Conservation (phyloP, 1,140 invertebrate genomes). For the Nephotettix cincticeps region DNA sequence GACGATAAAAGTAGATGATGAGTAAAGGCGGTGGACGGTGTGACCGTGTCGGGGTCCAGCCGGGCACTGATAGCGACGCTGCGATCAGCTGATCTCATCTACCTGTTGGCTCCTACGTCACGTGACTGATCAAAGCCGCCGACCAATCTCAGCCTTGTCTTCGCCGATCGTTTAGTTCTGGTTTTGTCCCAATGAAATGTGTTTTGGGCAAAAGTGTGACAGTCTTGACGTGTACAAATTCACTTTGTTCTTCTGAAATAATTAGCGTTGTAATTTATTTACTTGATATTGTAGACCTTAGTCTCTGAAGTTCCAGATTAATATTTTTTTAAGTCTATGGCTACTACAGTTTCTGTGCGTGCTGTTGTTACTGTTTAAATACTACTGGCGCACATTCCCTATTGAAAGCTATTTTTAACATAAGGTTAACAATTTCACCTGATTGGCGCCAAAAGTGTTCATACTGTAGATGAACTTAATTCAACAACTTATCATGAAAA, state of each 20-base stretch:
- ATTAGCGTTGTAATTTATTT: too few species aligned
- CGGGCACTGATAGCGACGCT: background rate
- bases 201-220: background rate
- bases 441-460: too few species aligned
- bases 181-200: constrained; percentile 1
- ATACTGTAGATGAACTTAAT: too few species aligned
- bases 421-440: too few species aligned
- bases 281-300: too few species aligned
- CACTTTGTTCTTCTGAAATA: background rate
- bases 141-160: background rate
- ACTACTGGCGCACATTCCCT: too few species aligned
- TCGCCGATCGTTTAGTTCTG: background rate
- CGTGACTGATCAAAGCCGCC: background rate
- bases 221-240: background rate
- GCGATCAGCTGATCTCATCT: background rate
- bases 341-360: too few species aligned
- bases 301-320: too few species aligned
- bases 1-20: background rate
- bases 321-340: too few species aligned
- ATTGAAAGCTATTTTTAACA: too few species aligned
- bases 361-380: too few species aligned
- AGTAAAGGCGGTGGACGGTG: background rate
- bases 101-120: background rate
- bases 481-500: too few species aligned
- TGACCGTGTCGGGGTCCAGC: background rate